These are phyloP conservation scores for Dinomys branickii DNA, from an alignment of 2,113 vertebrate species.

Conservation along the genomic window DNA sequence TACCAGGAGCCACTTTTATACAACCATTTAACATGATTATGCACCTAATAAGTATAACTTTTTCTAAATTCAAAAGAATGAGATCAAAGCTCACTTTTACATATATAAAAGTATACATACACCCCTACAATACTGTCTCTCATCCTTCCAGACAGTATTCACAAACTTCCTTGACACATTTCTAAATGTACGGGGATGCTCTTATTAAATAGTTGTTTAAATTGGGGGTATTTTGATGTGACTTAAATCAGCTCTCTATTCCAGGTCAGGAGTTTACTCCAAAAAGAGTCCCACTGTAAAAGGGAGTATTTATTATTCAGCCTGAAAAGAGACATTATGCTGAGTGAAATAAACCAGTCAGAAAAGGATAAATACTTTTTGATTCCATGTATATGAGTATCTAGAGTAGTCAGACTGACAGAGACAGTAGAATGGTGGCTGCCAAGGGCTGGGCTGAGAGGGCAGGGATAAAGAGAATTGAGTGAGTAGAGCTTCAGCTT, in stretches of 20 bases:
- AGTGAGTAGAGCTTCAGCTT: background rate
- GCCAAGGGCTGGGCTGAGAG: too few species aligned
- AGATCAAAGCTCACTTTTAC: background rate
- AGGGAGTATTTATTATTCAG: background rate
- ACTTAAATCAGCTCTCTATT: background rate
- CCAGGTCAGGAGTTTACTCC: background rate
- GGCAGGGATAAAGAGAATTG: background rate
- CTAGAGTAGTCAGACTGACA: background rate
- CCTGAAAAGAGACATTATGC: background rate
- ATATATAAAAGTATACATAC: background rate
- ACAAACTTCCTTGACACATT: background rate
- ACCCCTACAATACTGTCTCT: background rate
- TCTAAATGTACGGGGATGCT: background rate
- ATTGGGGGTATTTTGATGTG: background rate
- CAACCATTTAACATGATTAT: background rate
- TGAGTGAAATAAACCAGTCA: background rate
- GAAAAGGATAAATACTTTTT: background rate
- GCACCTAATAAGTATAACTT: background rate
- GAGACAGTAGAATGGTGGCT: background rate
- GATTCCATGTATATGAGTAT: background rate
- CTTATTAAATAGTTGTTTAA: background rate
- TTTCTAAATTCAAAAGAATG: background rate
- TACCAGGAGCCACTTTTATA: background rate
- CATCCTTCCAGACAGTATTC: background rate
- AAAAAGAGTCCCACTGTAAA: background rate